Conservation (phyloP, 2,888 invertebrate species). For the Drosophila mulleri region DNA sequence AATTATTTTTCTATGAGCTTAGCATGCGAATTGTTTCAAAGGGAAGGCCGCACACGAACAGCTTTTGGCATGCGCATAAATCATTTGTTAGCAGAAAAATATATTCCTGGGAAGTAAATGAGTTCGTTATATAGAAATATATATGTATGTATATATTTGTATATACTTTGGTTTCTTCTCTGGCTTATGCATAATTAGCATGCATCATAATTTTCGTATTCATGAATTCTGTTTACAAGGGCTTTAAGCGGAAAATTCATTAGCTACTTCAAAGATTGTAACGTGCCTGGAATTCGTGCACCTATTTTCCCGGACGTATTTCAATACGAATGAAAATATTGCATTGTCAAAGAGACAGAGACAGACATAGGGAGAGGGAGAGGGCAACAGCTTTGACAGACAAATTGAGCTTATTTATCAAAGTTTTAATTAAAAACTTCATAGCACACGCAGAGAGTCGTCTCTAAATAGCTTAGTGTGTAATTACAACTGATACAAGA, state of each 20-base stretch:
- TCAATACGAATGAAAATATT: constrained; percentile 63
- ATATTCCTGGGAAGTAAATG: background rate
- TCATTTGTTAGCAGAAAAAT: background rate
- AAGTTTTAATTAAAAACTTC: constrained; percentile 78
- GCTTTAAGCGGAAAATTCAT: constrained; percentile 27
- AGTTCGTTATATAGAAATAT: background rate
- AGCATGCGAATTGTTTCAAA: background rate
- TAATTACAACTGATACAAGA: constrained; percentile 68
- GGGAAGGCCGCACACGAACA: background rate
- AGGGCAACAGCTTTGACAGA: constrained; percentile 33
- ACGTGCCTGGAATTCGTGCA: constrained; percentile 21
- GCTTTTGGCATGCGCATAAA: constrained; percentile 9
- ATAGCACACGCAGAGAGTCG: constrained; percentile 32
- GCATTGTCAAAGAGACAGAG: constrained; percentile 52
- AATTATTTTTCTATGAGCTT: constrained; percentile 9
- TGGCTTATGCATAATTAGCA: constrained; percentile 4
- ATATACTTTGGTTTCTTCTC: background rate
- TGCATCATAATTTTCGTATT: constrained; percentile 19
- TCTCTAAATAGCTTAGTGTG: constrained; percentile 70
- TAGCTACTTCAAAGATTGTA: constrained; percentile 24
- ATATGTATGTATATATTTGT: background rate
- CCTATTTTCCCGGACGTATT: constrained; percentile 39
- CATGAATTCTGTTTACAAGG: constrained; percentile 16
- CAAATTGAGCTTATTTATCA: constrained; percentile 79
- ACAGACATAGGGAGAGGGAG: too few relatives aligned